phyloP scores from a whole-genome alignment of 1,140 invertebrate species.

The Tetramorium parvispinum region DNA sequence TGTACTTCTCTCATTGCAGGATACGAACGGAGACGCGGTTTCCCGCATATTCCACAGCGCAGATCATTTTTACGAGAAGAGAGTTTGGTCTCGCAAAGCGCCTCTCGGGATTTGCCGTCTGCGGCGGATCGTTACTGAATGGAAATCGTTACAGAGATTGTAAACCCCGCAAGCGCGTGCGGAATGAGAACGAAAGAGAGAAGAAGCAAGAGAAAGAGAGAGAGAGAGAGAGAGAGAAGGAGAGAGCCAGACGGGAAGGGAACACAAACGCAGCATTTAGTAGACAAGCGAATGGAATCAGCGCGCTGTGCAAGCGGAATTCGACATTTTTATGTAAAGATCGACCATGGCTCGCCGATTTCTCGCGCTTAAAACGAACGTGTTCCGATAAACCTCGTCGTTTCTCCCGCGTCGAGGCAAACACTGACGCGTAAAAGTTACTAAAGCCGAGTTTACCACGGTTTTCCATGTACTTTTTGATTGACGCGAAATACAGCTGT shows the following conservation, averaged over 20 bases:
- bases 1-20: background rate
- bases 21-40: conserved; percentile 18
- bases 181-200: conserved; percentile 9
- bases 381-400: conserved; percentile 28
- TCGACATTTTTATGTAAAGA: conserved; percentile 57
- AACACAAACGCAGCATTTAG: conserved; percentile 59
- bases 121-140: conserved; percentile 58
- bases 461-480: conserved; percentile 16
- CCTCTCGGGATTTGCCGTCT: conserved; percentile 47
- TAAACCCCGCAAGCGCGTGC: conserved; percentile 42
- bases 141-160: conserved; percentile 61
- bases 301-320: conserved; percentile 52
- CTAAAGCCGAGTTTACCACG: background rate
- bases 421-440: conserved; percentile 19
- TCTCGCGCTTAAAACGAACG: conserved; percentile 50
- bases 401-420: background rate
- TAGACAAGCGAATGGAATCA: conserved; percentile 55
- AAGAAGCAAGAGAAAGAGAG: background rate
- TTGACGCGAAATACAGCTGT: conserved; percentile 19
- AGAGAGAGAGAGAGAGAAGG: background rate
- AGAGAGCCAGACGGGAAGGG: background rate
- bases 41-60: conserved; percentile 14
- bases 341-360: conserved; percentile 28
- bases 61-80: conserved; percentile 56
- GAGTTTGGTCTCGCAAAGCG: conserved; percentile 50